Percentiles rank a stretch among this genome's conserved stretches.
Conservation (phyloP, 2,113 vertebrate genomes). For the Typhlomys cinereus region DNA sequence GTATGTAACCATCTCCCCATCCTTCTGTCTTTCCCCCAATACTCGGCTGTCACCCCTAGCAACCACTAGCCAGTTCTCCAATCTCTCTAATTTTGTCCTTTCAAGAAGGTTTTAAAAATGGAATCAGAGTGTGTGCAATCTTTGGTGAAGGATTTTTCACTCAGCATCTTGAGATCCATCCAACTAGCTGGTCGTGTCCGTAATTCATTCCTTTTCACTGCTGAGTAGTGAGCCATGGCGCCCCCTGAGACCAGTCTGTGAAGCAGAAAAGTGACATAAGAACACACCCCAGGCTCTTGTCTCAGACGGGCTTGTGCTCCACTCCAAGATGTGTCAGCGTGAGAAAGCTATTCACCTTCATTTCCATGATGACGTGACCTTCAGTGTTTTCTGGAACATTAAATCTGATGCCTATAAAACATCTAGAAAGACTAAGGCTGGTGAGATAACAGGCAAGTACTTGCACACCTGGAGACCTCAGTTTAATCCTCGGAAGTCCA, state of each 20-base stretch:
- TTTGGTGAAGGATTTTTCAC: neutral
- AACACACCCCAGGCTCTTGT: neutral
- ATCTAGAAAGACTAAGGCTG: neutral
- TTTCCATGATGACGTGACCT: neutral
- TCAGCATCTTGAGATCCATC: neutral
- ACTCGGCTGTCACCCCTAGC: neutral
- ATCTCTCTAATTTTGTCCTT: constrained; percentile 37
- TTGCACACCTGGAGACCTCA: too few relatives aligned
- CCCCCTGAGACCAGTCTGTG: too few relatives aligned
- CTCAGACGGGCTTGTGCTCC: neutral
- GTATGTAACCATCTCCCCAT: neutral
- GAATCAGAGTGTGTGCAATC: neutral
- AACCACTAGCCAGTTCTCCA: neutral
- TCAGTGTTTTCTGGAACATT: neutral
- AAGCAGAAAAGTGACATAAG: neutral
- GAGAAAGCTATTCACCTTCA: neutral
- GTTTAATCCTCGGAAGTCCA: too few relatives aligned
- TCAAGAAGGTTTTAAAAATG: constrained; percentile 7
- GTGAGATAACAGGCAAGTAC: too few relatives aligned
- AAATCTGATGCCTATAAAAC: constrained; percentile 3
- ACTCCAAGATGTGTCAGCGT: neutral
- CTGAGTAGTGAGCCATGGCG: neutral
- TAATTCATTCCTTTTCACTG: constrained; percentile 21
- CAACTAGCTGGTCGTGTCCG: neutral
- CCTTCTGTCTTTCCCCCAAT: neutral